Evolutionary conservation across 2,797 vertebrate species (phyloP), one percentile per base, ranked within the genome.

Genomic region (Harpagifer antarcticus): DNA sequence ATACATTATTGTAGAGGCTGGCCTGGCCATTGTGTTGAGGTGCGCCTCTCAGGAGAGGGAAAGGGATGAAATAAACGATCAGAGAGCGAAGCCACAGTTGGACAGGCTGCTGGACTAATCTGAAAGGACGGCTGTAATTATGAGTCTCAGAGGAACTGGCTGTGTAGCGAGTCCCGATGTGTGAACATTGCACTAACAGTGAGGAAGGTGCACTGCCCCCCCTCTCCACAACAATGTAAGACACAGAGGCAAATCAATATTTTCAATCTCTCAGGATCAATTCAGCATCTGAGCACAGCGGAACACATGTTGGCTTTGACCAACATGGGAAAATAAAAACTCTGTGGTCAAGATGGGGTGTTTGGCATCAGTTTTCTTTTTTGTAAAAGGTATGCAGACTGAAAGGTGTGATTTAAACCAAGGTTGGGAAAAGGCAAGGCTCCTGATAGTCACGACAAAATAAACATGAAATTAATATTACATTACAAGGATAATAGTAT

Each of bases 241-340:
- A 94, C 95, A 95, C 95, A 89, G 95, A 96, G 96, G 96, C 96
- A 96, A 97, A 99, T 99, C 98, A 99, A 99, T 99, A 98, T 96
- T 99, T 99, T 97, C 97, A 98, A 99, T 99, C 97, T 99, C 96
- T 97, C 93, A 87, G 94, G 96, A 98, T 99, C 97, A 99, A 99
- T 99, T 95, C 93, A 88, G 95, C 94, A 95, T 96, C 96, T 95
- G 96, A 96, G 96, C 93, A 95, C 92, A 96, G 96, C 97, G 96
- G 93, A 96, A 96, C 96, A 97, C 94, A 96, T 95, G 96, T 96
- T 96, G 96, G 95, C 96, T 93, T 94, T 93, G 92, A 95, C 94
- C 94, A 96, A 95, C 95, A 96, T 86, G 96, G 96, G 96, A 95
- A 97, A 98, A 98, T 96, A 95, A 97, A 97, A 97, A 99, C 96